Percentiles rank a stretch among this genome's conserved stretches.
These are phyloP conservation scores for Solea senegalensis DNA, from an alignment of 2,113 vertebrate species.

Conservation along the genomic window DNA sequence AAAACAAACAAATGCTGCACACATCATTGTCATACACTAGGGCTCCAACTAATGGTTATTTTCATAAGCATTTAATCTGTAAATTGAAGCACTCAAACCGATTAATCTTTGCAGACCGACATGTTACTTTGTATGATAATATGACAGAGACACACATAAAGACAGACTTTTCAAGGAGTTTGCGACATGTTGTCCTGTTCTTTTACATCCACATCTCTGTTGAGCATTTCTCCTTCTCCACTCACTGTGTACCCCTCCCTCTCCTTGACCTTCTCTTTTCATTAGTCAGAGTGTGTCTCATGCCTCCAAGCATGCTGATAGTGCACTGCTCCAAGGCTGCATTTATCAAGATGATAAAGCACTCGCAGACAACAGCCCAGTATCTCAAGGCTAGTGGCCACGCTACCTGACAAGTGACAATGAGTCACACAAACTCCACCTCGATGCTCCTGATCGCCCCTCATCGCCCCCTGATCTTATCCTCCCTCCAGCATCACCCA, in stretches of 20 bases:
- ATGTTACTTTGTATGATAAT: too few species aligned
- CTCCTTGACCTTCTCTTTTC: slow-evolving; percentile 80
- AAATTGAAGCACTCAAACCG: too few species aligned
- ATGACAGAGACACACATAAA: not conserved
- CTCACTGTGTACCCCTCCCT: slow-evolving; percentile 51
- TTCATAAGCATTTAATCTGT: too few species aligned
- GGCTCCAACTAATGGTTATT: too few species aligned
- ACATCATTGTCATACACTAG: too few species aligned
- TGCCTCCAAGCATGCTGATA: slow-evolving; percentile 77
- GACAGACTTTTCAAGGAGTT: slow-evolving; percentile 32
- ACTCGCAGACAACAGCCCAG: slow-evolving; percentile 76
- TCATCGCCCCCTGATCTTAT: not conserved
- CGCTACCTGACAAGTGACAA: slow-evolving; percentile 76
- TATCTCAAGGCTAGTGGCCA: slow-evolving; percentile 78
- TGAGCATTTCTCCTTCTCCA: slow-evolving; percentile 38
- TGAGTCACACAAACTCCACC: slow-evolving; percentile 69
- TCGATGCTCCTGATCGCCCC: slow-evolving; percentile 4
- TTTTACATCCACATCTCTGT: slow-evolving; percentile 68
- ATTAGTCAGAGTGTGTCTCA: slow-evolving; percentile 81
- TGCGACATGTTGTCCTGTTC: slow-evolving; percentile 61
- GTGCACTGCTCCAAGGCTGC: slow-evolving; percentile 78
- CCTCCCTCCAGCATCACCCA: not conserved
- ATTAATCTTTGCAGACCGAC: too few species aligned
- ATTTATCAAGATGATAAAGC: slow-evolving; percentile 81
- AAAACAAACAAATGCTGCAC: too few species aligned